Percentiles rank a stretch among this genome's conserved stretches.
These are phyloP conservation scores for Lytechinus pictus DNA, from an alignment of 35 echinoderm and acorn worm species.

Conservation along the genomic window DNA sequence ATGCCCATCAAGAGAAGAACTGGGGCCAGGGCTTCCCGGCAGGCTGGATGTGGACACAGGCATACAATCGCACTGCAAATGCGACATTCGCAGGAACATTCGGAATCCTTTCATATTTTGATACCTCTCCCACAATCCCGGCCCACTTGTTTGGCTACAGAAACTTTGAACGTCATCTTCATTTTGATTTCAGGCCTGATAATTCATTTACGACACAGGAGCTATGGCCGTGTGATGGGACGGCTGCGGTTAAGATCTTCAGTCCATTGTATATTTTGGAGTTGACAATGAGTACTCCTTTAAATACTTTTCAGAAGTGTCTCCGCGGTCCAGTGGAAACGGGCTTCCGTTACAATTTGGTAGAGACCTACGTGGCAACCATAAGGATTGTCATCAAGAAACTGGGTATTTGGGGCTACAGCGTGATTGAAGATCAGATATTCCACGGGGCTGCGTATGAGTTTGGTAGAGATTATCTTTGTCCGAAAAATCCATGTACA, in stretches of 20 bases:
- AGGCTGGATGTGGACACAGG: slow-evolving; percentile 89
- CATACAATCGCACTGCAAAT: slow-evolving; percentile 45
- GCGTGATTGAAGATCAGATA: slow-evolving; percentile 43
- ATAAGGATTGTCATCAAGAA: slow-evolving; percentile 50
- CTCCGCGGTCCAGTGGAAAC: slow-evolving; percentile 68
- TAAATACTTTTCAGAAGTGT: slow-evolving; percentile 67
- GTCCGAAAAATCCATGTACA: slow-evolving; percentile 67
- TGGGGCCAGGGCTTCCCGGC: slow-evolving; percentile 87
- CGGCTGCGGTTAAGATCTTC: slow-evolving; percentile 43
- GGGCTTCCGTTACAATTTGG: slow-evolving; percentile 67
- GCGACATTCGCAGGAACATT: slow-evolving; percentile 77
- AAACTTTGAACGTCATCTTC: slow-evolving; percentile 61
- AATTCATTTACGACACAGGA: slow-evolving; percentile 56
- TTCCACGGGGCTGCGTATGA: slow-evolving; percentile 68
- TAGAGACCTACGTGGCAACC: slow-evolving; percentile 73
- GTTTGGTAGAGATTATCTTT: slow-evolving; percentile 79
- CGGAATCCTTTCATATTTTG: slow-evolving; percentile 47
- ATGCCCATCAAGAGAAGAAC: slow-evolving; percentile 91
- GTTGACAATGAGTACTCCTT: slow-evolving; percentile 44
- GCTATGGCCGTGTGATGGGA: slow-evolving; percentile 63
- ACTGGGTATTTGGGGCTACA: slow-evolving; percentile 22
- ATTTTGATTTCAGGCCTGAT: slow-evolving; percentile 70
- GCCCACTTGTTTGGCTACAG: slow-evolving; percentile 82
- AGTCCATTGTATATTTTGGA: slow-evolving; percentile 51
- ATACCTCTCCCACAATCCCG: slow-evolving; percentile 31